Percentiles rank a stretch among this genome's conserved stretches.
These are phyloP conservation scores for Oscheius sp. DNA, from an alignment of 2,888 invertebrate genomes.

Conservation along the genomic window DNA sequence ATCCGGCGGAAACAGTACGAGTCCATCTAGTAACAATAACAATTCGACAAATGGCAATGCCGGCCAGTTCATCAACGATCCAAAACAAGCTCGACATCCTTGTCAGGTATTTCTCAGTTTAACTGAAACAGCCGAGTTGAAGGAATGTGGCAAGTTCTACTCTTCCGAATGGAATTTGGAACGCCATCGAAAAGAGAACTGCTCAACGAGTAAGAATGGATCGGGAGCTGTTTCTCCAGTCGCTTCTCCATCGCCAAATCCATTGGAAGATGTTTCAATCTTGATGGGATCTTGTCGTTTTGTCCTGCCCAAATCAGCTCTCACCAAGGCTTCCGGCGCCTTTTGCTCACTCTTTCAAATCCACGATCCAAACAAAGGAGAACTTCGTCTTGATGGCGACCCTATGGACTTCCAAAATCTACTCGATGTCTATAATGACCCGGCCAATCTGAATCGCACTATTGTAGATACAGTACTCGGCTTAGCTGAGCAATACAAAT, in stretches of 20 bases:
- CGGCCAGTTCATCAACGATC: conserved; percentile 9
- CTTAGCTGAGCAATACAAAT: conserved; percentile 30
- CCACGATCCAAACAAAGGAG: conserved; percentile 31
- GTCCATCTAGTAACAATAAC: not conserved
- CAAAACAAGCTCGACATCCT: conserved; percentile 31
- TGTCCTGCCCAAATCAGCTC: conserved; percentile 24
- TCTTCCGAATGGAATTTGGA: conserved; percentile 41
- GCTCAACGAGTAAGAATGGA: conserved; percentile 9
- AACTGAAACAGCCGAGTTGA: conserved; percentile 1
- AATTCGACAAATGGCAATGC: no score
- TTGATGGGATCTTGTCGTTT: conserved; percentile 20
- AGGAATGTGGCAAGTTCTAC: conserved; percentile 39
- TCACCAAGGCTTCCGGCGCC: conserved; percentile 30
- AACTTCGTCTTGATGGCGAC: conserved; percentile 33
- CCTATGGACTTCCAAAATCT: conserved; percentile 29
- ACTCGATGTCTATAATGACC: conserved; percentile 32
- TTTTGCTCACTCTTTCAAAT: conserved; percentile 30
- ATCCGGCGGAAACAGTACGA: conserved; percentile 12
- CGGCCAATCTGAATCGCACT: not conserved
- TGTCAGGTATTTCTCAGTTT: conserved; percentile 29
- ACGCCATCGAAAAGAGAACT: conserved; percentile 33
- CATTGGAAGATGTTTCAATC: conserved; percentile 24
- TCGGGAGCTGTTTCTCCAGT: not conserved
- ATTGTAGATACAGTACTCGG: conserved; percentile 31
- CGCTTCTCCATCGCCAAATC: not conserved